Conservation (phyloP, 2,113 vertebrate genomes). For the Notarius lentiginosus region DNA sequence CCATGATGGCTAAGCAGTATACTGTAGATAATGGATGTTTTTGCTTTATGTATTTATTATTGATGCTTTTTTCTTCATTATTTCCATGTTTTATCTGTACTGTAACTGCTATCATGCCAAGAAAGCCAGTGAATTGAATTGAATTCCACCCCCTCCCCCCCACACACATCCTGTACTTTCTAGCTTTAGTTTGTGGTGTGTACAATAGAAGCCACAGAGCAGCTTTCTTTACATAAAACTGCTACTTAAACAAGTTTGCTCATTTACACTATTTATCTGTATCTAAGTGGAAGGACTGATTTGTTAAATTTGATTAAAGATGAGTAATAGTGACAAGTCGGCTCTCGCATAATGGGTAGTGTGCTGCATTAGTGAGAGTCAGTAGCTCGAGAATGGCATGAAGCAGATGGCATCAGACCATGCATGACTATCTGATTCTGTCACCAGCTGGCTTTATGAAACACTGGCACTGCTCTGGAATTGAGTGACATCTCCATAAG, state of each 20-base stretch:
- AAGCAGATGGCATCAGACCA: slow-evolving; percentile 50
- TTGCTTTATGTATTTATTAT: neutral
- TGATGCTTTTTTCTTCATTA: neutral
- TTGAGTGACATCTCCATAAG: slow-evolving; percentile 41
- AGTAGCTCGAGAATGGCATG: slow-evolving; percentile 27
- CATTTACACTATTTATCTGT: too few relatives aligned
- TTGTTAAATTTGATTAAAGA: slow-evolving; percentile 40
- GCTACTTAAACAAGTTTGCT: neutral
- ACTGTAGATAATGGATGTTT: too few relatives aligned
- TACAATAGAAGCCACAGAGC: neutral
- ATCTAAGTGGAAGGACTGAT: neutral
- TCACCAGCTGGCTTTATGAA: slow-evolving; percentile 45
- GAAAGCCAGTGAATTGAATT: neutral
- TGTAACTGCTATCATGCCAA: neutral
- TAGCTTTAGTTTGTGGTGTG: neutral
- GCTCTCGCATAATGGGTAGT: slow-evolving; percentile 27
- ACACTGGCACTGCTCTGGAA: slow-evolving; percentile 32
- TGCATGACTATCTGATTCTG: slow-evolving; percentile 38
- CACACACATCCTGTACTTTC: neutral
- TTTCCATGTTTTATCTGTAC: neutral
- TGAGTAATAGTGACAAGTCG: neutral
- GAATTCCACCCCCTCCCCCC: neutral
- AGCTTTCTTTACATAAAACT: neutral
- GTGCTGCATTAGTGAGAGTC: slow-evolving; percentile 33
- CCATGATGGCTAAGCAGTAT: too few relatives aligned